Base-by-base conservation (phyloP, 2,113 vertebrate species). In the Gambusia affinis region DNA sequence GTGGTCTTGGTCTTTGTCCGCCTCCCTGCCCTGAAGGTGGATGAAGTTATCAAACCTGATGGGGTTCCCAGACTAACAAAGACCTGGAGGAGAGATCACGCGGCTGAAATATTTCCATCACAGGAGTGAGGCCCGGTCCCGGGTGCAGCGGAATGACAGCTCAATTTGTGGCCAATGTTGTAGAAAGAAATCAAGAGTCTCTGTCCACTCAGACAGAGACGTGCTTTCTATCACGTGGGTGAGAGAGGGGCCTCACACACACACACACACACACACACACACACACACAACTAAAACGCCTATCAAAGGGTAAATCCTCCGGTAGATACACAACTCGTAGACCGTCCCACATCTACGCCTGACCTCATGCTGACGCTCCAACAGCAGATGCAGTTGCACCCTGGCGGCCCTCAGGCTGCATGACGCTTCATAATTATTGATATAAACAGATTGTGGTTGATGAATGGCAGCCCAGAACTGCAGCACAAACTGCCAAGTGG, bases 361-460 rank as follows among this genome's bases (percentile, higher is more conserved):
- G 4, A 70, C 73, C 72, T 83, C 81, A 67, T 67, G 68, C 66
- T 39, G 28, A 73, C 83, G 42, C 10, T 19, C 72, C 76, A 15
- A 37, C 8, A 88, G 80, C 90, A 92, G 92, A 90, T 92, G 88
- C 77, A 89, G 68, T 84, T 83, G 73, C 81, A 86, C 57, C 73
- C 80, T 80, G 4, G 29, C 75, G 57, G 69, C 73, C 64, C 80
- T 64, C 39, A 60, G 69, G 64, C 85, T 72, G 64, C 62, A 83
- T 75, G 84, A 84, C 72, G 84, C 75, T 67, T 79, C 83, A 92
- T 91, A 92, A 94, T 94, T 94, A 92, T 82, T 81, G 85, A 82
- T 85, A 86, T 88, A 92, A 91, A 91, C 91, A 93, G 90, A 90
- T 91, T 91, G 89, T 29, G 71, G 39, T 80, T 92, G 93, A 95